Evolutionary conservation across 2,113 vertebrate genomes (phyloP).

Genomic region (Malaclemys terrapin): DNA sequence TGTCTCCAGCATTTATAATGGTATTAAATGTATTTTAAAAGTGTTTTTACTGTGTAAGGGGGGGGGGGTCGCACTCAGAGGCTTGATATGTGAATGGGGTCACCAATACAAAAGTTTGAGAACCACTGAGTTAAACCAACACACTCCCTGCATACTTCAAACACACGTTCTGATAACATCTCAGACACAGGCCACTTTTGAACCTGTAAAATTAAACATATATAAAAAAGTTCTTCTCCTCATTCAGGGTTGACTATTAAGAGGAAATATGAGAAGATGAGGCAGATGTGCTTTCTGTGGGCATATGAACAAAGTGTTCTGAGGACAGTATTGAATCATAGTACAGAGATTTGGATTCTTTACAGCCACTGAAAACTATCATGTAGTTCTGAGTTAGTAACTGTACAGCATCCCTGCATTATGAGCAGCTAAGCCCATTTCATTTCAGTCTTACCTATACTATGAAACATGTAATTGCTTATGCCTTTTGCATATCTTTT

Average conservation of each 20-base stretch:
- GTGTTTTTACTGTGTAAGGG: no score
- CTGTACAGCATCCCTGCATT: not conserved
- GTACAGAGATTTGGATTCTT: not conserved
- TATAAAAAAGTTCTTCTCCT: not conserved
- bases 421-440: not conserved
- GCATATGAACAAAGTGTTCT: fast-evolving
- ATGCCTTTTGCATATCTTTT: conserved; percentile 38
- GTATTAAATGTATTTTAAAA: no score
- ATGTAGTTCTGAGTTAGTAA: not conserved
- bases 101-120: no score
- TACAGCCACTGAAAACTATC: not conserved
- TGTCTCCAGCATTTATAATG: no score
- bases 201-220: not conserved
- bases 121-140: not conserved
- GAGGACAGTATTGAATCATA: not conserved
- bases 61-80: no score
- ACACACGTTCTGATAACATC: not conserved
- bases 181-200: fast-evolving
- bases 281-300: not conserved
- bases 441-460: conserved; percentile 15
- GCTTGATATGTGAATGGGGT: no score
- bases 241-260: fast-evolving
- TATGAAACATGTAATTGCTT: conserved; percentile 44
- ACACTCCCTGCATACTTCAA: no score
- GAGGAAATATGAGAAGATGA: not conserved